Base-by-base conservation (phyloP, 1,140 invertebrate genomes). In the Parapsyche elsis region DNA sequence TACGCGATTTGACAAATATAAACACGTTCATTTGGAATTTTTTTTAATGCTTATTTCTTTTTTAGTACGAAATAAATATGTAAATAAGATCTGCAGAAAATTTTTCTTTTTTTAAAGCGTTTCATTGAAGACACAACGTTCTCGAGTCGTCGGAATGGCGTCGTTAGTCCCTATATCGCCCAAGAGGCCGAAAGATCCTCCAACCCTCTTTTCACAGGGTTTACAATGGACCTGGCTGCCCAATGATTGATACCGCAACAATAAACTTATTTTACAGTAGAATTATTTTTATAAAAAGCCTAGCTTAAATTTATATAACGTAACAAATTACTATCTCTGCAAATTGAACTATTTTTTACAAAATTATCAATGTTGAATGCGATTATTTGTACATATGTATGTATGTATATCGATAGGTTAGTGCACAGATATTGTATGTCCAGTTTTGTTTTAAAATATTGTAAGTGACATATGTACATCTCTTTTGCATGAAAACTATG, bases 181-280 rank as follows among this genome's bases (percentile, higher is more conserved):
- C 71, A 19, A 26, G 38, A 73, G 71, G 71, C 46, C 71, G 16
- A 73, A 21, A 23, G 46, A 73, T 73, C 38, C 71, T 67, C 61
- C 1, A 24, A 67, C n/a, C 10, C 5, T 57, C 24, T 61, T 75
- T 57, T 30, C 16, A 30, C n/a, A 23, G 16, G 45, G 73, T 75
- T 75, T 75, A 75, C 45, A 49, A 46, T 57, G 24, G 73, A 75
- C 49, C 24, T n/a, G 73, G 49, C 16, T 57, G 5, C 73, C 23
- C 46, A 57, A 75, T 75, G 73, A 75, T 75, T 75, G 73, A 46
- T 75, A 57, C 45, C 46, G 30, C 71, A 49, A 46, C 19, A 46
- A 75, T 75, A 75, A 75, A 75, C 73, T 19, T 75, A 21, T 67
- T 67, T 67, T 67, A 67, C 23, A 26, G 23, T 23, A 0, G 64